Conservation (phyloP, 2,888 invertebrate species). For the Dysmachus trigonus region DNA sequence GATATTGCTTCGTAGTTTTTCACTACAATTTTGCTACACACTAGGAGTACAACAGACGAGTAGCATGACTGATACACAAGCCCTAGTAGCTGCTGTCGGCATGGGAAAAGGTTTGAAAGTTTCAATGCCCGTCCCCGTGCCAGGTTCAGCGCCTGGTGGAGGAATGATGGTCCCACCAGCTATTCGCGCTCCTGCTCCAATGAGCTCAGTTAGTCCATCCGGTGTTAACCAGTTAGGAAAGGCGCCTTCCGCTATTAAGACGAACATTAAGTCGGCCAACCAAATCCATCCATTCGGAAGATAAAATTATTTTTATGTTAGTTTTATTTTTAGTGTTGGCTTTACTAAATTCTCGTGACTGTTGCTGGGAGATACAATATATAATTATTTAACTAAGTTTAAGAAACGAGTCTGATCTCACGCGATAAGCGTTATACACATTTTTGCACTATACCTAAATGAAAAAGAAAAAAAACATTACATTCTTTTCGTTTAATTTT, state of each 20-base stretch:
- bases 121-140: slow-evolving; percentile 62
- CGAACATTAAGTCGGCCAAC: slow-evolving; percentile 90
- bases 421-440: too few species aligned
- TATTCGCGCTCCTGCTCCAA: slow-evolving; percentile 70
- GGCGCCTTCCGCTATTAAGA: slow-evolving; percentile 89
- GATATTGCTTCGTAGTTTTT: not conserved
- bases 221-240: slow-evolving; percentile 76
- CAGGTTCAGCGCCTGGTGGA: slow-evolving; percentile 65
- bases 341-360: not conserved
- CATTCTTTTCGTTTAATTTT: too few species aligned
- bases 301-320: slow-evolving; percentile 58
- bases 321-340: not conserved
- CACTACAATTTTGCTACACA: not conserved
- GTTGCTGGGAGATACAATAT: not conserved
- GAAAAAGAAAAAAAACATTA: too few species aligned
- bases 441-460: too few species aligned
- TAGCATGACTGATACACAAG: slow-evolving; percentile 86
- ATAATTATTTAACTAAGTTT: not conserved
- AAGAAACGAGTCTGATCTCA: too few species aligned
- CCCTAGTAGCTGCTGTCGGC: slow-evolving; percentile 87
- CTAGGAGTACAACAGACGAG: slow-evolving; percentile 77
- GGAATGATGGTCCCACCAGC: slow-evolving; percentile 68
- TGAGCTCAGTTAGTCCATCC: slow-evolving; percentile 69
- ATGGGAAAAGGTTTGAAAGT: slow-evolving; percentile 86
- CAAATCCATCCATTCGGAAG: slow-evolving; percentile 88